Base-by-base conservation (phyloP, 2,797 vertebrate genomes). In the Hapalemur alaotrensis region DNA sequence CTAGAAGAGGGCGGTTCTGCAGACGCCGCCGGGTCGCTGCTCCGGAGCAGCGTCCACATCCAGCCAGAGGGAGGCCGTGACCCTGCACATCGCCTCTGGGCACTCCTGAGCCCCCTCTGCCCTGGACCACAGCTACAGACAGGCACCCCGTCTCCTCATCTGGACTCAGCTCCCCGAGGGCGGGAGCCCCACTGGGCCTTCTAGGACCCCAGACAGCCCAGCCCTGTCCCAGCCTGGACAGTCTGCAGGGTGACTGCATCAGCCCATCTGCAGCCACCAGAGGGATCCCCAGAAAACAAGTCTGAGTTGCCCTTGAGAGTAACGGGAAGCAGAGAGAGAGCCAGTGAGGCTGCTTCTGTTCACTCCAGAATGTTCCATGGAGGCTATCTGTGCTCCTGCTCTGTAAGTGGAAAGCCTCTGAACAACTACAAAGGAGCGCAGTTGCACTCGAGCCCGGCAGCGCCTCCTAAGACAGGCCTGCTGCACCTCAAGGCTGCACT, bases 21-120 rank as follows among this genome's bases (percentile, higher is more conserved):
- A 25, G 22, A 6, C 0, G 32, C 38, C 20, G 3, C 5, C 2
- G 0, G 38, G 15, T 2, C 13, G 23, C 38, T 61, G 13, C 32
- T 61, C 41, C 2, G 0, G 12, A 23, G 18, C 7, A 4, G 20
- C 0, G 0, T 35, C 67, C 4, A 8, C 30, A 10, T 10, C 41
- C 28, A 14, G 46, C 35, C n/a, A 38, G 48, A 25, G n/a, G 13
- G n/a, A 79, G 14, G 7, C 35, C 38, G 0, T 12, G 23, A 30
- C 38, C 32, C 32, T 7, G 10, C n/a, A 7, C 1, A 0, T 23
- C 1, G 2, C 43, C 67, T 61, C 9, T 1, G 25, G n/a, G 6
- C 7, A 7, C 7, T 9, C 52, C 65, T 11, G 4, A 14, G 22
- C 13, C 38, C 38, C 23, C 17, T 67, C 57, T 13, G 2, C 4